Base-by-base conservation (phyloP, 2,888 invertebrate species). In the Atherix ibis region DNA sequence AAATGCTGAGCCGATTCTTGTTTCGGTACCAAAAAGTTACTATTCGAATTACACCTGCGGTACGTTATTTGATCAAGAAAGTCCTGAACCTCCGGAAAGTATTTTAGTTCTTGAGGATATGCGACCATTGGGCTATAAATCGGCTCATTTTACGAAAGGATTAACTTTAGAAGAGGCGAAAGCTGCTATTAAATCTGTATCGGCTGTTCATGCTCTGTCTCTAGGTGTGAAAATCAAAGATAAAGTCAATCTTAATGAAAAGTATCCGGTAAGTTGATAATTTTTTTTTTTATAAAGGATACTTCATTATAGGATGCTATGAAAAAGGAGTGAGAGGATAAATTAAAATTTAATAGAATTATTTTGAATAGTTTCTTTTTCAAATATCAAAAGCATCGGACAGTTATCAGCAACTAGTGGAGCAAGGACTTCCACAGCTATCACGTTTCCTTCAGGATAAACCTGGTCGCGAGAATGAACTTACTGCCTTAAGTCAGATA, bases 311-410 rank as follows among this genome's bases (percentile, higher is more conserved):
- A n/a, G n/a, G n/a, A n/a, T n/a, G n/a, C n/a, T n/a, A n/a, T n/a
- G n/a, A n/a, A n/a, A 10, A 3, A 3, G 5, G 5, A 4, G 2
- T 12, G 5, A 10, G 6, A 18, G 18, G 17, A 15, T 24, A 9
- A 5, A 6, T 6, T 29, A 9, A 27, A 29, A 10, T 35, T 22
- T 8, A n/a, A 5, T 26, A 26, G 5, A 3, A n/a, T 13, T 9
- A 25, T 31, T 6, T 2, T 18, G 34, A 39, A 27, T 30, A 51
- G 12, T 83, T 82, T 51, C 64, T 83, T 12, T 82, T 83, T 48
- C 80, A 81, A 46, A 80, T 80, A 24, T 76, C 76, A 27, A 66
- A 77, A 48, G 82, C 82, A 1, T 79, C 81, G 1, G 79, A 81
- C 44, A 81, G 81, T 4, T 83, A 82, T 50, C 75, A 82, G 41